Conservation (phyloP, 2,113 vertebrate species). For the Corythornis cristatus region DNA sequence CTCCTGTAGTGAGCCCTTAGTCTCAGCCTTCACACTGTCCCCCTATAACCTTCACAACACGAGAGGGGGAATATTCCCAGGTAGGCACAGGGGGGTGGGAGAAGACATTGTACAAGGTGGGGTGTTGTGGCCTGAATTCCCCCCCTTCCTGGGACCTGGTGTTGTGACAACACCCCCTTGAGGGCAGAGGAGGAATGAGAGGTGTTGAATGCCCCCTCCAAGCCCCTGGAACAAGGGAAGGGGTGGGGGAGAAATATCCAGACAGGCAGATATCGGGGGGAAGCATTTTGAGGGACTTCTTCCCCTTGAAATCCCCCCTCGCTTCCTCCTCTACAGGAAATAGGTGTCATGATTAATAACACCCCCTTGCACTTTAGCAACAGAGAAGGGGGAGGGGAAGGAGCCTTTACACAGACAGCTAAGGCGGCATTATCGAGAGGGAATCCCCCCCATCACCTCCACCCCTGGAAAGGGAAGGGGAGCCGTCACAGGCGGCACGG, state of each 20-base stretch:
- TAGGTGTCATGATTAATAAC: conserved; percentile 79
- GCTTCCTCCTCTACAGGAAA: conserved; percentile 72
- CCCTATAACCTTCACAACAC: neutral
- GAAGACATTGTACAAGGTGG: conserved; percentile 39
- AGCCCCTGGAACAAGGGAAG: conserved; percentile 42
- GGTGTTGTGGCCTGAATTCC: conserved; percentile 42
- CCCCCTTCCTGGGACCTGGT: conserved; percentile 23
- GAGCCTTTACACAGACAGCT: conserved; percentile 63
- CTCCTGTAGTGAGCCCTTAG: neutral
- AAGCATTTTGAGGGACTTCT: conserved; percentile 60
- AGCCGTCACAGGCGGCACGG: neutral
- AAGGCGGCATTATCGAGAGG: conserved; percentile 47
- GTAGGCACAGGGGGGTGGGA: neutral
- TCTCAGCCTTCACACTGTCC: neutral
- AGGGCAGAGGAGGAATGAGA: conserved; percentile 52
- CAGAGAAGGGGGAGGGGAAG: conserved; percentile 52
- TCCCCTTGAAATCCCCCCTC: conserved; percentile 66
- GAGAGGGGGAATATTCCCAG: neutral
- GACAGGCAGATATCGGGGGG: conserved; percentile 21
- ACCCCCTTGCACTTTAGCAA: conserved; percentile 78
- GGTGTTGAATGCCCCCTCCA: conserved; percentile 39
- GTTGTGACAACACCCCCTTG: conserved; percentile 64
- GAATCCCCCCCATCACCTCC: conserved; percentile 57
- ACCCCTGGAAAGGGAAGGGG: conserved; percentile 10
- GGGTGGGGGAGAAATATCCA: neutral